Conservation (phyloP, 92 coral and sea anemone species). For the Epizoanthus ramosus region DNA sequence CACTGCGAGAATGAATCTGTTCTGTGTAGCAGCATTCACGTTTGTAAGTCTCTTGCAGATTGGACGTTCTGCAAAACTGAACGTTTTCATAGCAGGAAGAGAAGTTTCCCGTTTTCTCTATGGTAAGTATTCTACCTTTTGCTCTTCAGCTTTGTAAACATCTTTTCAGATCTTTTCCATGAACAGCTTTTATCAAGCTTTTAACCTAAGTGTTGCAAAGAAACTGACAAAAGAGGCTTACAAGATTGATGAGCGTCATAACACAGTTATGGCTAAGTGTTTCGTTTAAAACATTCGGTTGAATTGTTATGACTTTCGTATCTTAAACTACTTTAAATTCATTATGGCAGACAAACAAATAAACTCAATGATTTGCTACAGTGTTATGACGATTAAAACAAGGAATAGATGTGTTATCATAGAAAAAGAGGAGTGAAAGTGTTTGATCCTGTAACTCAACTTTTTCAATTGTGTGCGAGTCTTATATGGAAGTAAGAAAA, state of each 20-base stretch:
- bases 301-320: conserved; percentile 17
- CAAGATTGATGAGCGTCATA: neutral
- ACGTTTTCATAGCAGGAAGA: conserved; percentile 76
- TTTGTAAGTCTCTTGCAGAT: conserved; percentile 3
- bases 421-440: neutral
- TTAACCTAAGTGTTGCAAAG: neutral
- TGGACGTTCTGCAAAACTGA: conserved; percentile 60
- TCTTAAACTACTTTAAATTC: conserved; percentile 7
- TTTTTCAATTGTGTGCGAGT: neutral
- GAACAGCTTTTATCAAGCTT: neutral
- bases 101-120: conserved; percentile 90
- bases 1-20: neutral
- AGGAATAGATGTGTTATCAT: neutral
- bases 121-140: conserved; percentile 63
- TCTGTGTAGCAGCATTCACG: neutral
- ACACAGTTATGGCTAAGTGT: neutral
- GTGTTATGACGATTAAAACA: no score
- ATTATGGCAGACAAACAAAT: conserved; percentile 27
- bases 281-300: neutral
- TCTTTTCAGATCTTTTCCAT: neutral
- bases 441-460: no score
- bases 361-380: neutral
- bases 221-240: neutral
- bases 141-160: conserved; percentile 29
- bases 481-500: neutral